Base-by-base conservation (phyloP, 2,888 invertebrate genomes). In the Scelioninae gen. 1 region DNA sequence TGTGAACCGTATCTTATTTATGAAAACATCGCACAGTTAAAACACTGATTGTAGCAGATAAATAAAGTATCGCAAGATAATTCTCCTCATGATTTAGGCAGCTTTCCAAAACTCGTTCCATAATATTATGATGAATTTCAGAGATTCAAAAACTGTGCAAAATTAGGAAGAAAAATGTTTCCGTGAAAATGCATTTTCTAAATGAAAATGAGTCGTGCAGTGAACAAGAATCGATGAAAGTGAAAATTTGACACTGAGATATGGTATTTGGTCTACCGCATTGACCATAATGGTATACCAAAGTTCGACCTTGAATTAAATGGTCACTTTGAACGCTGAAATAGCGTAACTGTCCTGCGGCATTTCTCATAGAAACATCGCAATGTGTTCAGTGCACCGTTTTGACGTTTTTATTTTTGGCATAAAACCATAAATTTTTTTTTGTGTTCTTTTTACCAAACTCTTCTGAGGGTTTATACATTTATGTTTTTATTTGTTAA, bases 261-360 rank as follows among this genome's bases (percentile, higher is more conserved):
- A 85, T 78, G 72, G 76, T 77, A 53, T 53, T 84, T 75, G 87
- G 87, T 88, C 84, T 85, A 88, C 88, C 88, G 86, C 88, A 87
- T 82, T 86, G 85, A 86, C 86, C 87, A 87, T 86, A 85, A 86
- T 84, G 88, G 86, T 86, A 83, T 84, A 85, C 88, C 88, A 78
- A 86, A 65, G 69, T 82, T 75, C 72, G 87, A 76, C 88, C 87
- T 87, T 86, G 84, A 58, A 62, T 69, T 78, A 63, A 69, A 76
- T 60, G 69, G 53, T 56, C 63, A 66, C 60, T 84, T 66, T 49
- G 56, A 69, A 51, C 58, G 45, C 43, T 5, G 38, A 55, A 71
- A 65, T 71, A 77, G 62, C 66, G 49, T 34, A 68, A 63, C 71
- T 60, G 69, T 43, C 53, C 47, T 69, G 77, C 60, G 75, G 69